Percentiles rank a stretch among this genome's conserved stretches.
Conservation (phyloP, 2,113 vertebrate genomes). For the Ceyx margarethae region DNA sequence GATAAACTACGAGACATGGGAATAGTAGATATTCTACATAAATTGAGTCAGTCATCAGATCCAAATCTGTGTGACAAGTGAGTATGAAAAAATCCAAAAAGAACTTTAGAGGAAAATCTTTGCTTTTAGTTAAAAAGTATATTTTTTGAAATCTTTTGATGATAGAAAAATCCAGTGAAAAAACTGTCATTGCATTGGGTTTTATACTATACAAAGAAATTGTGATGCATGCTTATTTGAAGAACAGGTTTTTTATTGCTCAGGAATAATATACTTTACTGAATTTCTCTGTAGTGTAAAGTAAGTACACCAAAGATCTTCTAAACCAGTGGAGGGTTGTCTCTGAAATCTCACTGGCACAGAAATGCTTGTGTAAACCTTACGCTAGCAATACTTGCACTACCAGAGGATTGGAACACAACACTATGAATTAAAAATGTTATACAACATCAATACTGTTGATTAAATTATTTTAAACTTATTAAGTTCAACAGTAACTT, state of each 20-base stretch:
- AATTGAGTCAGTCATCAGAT: slow-evolving; percentile 92
- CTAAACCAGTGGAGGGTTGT: background rate
- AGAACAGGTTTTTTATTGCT: background rate
- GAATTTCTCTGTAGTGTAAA: background rate
- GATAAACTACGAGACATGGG: slow-evolving; percentile 97
- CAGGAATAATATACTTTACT: background rate
- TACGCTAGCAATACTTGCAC: no score
- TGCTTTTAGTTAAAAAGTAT: background rate
- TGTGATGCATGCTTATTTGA: background rate
- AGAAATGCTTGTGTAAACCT: background rate
- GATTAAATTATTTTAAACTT: background rate
- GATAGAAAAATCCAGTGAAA: background rate
- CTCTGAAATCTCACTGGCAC: background rate
- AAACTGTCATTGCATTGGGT: background rate
- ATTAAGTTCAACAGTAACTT: background rate
- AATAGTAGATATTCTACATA: slow-evolving; percentile 96
- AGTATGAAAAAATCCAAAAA: slow-evolving; percentile 46
- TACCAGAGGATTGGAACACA: background rate
- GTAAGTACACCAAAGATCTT: background rate
- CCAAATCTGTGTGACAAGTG: slow-evolving; percentile 96
- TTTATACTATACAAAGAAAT: background rate
- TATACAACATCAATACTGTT: background rate
- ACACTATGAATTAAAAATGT: background rate
- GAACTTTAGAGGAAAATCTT: background rate
- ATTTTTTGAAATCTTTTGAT: background rate